A percentile compares a stretch with the other conserved stretches of the same genome.
These are phyloP conservation scores for Bombyx huttoni DNA, from an alignment of 2,888 invertebrate genomes.

Conservation along the genomic window DNA sequence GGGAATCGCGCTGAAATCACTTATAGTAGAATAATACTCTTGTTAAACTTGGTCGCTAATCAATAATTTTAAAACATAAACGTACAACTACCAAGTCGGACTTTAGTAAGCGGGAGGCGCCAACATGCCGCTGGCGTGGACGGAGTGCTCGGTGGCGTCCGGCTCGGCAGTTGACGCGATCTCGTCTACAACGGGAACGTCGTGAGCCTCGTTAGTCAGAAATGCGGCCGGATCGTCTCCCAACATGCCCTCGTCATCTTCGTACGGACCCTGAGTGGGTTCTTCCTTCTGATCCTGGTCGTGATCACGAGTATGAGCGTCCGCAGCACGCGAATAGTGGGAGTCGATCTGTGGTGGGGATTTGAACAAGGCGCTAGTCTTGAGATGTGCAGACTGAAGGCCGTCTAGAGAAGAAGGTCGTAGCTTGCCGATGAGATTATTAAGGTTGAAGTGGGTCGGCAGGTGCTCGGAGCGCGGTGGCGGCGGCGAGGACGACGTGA, in stretches of 20 bases:
- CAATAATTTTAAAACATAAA: slow-evolving; percentile 21
- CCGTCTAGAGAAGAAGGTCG: slow-evolving; percentile 66
- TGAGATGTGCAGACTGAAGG: slow-evolving; percentile 59
- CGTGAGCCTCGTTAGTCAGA: slow-evolving; percentile 45
- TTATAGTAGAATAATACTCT: slow-evolving; percentile 61
- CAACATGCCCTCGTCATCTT: slow-evolving; percentile 67
- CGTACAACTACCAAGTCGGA: slow-evolving; percentile 30
- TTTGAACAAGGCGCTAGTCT: slow-evolving; percentile 58
- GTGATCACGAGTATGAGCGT: slow-evolving; percentile 55
- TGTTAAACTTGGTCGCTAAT: slow-evolving; percentile 57
- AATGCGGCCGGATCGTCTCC: slow-evolving; percentile 72
- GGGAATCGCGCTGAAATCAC: slow-evolving; percentile 11
- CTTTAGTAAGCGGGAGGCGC: slow-evolving; percentile 65
- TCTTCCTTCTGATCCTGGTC: slow-evolving; percentile 56
- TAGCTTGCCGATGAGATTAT: slow-evolving; percentile 70
- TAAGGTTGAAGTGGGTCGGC: slow-evolving; percentile 66
- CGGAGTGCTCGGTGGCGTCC: slow-evolving; percentile 69
- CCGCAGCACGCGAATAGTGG: slow-evolving; percentile 69
- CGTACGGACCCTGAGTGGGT: slow-evolving; percentile 76
- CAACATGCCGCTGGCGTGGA: slow-evolving; percentile 71
- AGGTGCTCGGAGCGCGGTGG: slow-evolving; percentile 69
- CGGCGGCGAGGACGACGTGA: slow-evolving; percentile 70
- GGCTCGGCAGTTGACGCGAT: slow-evolving; percentile 73
- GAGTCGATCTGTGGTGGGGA: slow-evolving; percentile 74
- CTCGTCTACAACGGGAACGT: slow-evolving; percentile 56